Conservation (phyloP, 2,113 vertebrate species). For the Taxidea taxus region DNA sequence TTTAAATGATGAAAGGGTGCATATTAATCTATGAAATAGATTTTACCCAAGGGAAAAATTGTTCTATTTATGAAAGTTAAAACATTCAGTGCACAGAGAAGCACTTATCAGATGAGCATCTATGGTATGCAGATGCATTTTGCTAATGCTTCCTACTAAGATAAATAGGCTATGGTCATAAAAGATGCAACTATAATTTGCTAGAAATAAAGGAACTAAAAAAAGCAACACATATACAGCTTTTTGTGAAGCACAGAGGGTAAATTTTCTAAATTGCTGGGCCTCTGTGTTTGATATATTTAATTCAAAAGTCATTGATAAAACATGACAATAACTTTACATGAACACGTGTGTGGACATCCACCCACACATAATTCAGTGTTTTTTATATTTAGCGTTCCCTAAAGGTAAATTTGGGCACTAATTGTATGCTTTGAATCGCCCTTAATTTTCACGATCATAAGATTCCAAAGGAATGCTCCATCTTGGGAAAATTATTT, state of each 20-base stretch:
- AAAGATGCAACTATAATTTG: constrained; percentile 42
- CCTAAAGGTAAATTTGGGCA: neutral
- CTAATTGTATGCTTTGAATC: neutral
- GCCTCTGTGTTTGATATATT: neutral
- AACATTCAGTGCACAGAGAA: constrained; percentile 46
- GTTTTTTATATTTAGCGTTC: neutral
- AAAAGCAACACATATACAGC: constrained; percentile 3
- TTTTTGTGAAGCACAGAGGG: neutral
- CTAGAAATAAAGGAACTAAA: constrained; percentile 32
- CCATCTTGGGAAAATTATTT: neutral
- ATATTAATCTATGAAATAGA: constrained; percentile 69
- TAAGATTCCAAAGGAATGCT: neutral
- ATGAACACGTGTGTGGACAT: fast-evolving
- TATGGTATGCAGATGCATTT: neutral
- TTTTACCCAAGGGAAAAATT: constrained; percentile 36
- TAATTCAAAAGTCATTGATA: constrained; percentile 28
- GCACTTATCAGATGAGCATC: constrained; percentile 38
- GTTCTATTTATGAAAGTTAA: constrained; percentile 64
- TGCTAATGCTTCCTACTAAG: constrained; percentile 48
- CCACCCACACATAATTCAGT: neutral
- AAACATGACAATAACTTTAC: constrained; percentile 5
- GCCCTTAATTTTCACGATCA: neutral
- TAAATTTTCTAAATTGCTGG: constrained; percentile 23
- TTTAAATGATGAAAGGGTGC: constrained; percentile 68
- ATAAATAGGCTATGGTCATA: constrained; percentile 43